Percentiles rank a stretch among this genome's conserved stretches.
Evolutionary conservation across 2,797 vertebrate species (phyloP).

Genomic region (Tympanoctomys barrerae): DNA sequence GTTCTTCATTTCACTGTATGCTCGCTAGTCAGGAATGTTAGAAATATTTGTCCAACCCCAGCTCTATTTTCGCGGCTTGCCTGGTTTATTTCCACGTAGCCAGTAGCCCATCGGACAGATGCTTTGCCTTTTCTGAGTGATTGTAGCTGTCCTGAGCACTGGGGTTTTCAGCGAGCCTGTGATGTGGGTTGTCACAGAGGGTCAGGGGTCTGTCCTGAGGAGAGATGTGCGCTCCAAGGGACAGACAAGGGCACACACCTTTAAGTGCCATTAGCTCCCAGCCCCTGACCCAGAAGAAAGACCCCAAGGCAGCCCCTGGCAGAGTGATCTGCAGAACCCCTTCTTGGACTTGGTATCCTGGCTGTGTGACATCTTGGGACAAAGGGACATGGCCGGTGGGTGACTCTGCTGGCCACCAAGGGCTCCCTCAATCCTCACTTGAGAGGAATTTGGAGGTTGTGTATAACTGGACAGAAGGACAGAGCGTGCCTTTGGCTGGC

Average conservation of each 20-base stretch:
- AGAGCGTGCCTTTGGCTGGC: not conserved
- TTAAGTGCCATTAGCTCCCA: not conserved
- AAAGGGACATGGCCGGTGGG: not conserved
- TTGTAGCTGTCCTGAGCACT: not conserved
- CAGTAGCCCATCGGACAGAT: not conserved
- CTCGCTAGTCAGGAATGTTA: slow-evolving; percentile 11
- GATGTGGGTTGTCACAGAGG: not conserved
- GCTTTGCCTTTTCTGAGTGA: not conserved
- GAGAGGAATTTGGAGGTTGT: not conserved
- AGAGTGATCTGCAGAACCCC: not conserved
- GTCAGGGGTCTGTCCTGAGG: not conserved
- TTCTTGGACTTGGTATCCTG: not conserved
- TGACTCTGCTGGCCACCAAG: not conserved
- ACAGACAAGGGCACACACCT: not conserved
- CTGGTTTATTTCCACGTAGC: slow-evolving; percentile 27
- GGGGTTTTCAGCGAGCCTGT: not conserved
- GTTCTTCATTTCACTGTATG: slow-evolving; percentile 12
- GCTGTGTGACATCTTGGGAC: not conserved
- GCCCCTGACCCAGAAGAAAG: slow-evolving; percentile 10
- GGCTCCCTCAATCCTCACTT: not conserved
- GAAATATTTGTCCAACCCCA: not conserved
- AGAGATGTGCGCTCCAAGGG: slow-evolving; percentile 19
- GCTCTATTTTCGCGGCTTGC: slow-evolving; percentile 9
- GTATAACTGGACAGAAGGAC: not conserved
- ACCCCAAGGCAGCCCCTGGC: not conserved